Percentiles rank a stretch among this genome's conserved stretches.
Conservation (phyloP, 2,113 vertebrate genomes). For the Solea senegalensis region DNA sequence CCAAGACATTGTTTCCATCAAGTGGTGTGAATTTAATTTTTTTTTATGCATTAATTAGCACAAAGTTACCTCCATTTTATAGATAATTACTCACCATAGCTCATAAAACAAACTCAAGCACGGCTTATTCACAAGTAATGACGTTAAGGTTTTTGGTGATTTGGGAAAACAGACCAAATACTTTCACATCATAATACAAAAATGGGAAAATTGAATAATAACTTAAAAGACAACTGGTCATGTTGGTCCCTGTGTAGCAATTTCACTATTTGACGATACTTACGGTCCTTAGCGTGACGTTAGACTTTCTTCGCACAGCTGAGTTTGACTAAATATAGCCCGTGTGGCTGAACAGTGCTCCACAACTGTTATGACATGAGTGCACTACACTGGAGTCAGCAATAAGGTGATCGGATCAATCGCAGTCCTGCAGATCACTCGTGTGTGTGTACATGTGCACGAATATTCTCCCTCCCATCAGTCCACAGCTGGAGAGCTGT, state of each 20-base stretch:
- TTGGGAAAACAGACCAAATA: neutral
- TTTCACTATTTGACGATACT: neutral
- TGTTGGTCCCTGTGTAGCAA: no score
- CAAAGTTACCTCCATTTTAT: neutral
- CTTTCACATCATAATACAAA: neutral
- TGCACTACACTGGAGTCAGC: slow-evolving; percentile 44
- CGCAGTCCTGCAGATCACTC: slow-evolving; percentile 12
- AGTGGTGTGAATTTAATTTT: no score
- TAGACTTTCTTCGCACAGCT: slow-evolving; percentile 20
- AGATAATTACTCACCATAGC: neutral
- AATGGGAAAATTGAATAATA: neutral
- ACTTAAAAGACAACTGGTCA: no score
- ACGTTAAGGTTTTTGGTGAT: neutral
- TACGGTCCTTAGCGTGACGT: slow-evolving; percentile 8
- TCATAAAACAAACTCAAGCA: neutral
- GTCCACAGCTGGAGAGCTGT: slow-evolving; percentile 57
- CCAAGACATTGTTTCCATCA: neutral
- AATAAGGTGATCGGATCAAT: slow-evolving; percentile 56
- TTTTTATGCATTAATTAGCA: neutral
- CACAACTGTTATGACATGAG: slow-evolving; percentile 32
- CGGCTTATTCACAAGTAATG: neutral
- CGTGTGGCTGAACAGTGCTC: neutral
- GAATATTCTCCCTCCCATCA: slow-evolving; percentile 47
- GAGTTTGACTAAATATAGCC: slow-evolving; percentile 28
- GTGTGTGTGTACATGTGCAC: slow-evolving; percentile 17